Evolutionary conservation across 2,113 vertebrate species (phyloP), one percentile per base, ranked within the genome.

Genomic region (Ancistrus triradiatus): DNA sequence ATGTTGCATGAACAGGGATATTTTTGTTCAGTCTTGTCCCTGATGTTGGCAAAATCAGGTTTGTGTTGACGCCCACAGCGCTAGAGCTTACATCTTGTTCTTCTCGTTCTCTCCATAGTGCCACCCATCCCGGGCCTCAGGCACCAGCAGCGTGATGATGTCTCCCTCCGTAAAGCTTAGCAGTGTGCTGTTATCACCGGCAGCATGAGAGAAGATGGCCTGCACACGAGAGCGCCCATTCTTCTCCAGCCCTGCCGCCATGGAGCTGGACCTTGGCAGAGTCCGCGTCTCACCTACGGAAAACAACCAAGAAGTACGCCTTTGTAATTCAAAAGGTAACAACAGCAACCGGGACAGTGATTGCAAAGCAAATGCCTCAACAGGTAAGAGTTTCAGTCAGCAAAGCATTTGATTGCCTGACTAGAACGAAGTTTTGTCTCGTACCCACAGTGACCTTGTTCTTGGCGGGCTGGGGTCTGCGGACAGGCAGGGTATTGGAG

Each of bases 51-150:
- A 27, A 9, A 31, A 52, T 15, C 6, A 52, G 27, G 27, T 52
- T 18, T 8, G n/a, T 18, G 21, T 14, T 10, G 13, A 5, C 7
- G 15, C 19, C 28, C 15, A 17, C 8, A 18, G 43, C 21, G 24
- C 4, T 11, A 35, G 0, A 9, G 59, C 90, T 91, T 81, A 98
- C 96, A 98, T 83, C 74, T 97, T 97, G 61, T 95, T 95, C 80
- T 98, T 98, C 85, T 99, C 96, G 0, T 97, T 98, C 84, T 98
- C 96, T 10, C 96, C 96, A 0, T 99, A 99, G 73, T 99, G 96
- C 96, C 96, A 99, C 69, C 96, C 96, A 0, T 98, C 96, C 0
- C 95, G 89, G 37, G 96, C 96, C 82, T 98, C 96, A 0, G 96
- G 96, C 74, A 99, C 96, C 71, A 99, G 90, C 81, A 99, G 87